Evolutionary conservation across 2,888 invertebrate genomes (phyloP).

Genomic region (Archips crataeganus): DNA sequence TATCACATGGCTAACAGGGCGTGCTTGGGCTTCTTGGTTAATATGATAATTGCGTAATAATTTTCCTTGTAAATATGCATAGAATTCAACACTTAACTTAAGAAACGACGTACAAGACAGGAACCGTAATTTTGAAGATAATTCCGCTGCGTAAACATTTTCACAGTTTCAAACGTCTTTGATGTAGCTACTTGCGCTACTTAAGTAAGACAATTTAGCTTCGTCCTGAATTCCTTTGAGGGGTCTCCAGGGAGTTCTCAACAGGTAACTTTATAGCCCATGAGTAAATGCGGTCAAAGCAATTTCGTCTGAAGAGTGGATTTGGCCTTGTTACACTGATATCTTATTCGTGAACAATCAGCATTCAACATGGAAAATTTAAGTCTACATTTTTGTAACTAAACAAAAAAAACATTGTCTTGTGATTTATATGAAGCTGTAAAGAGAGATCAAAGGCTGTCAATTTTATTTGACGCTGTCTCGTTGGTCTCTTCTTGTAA

Average conservation of each 20-base stretch:
- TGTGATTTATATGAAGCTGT: slow-evolving; percentile 24
- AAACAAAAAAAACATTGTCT: background rate
- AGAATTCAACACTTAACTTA: background rate
- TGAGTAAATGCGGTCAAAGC: slow-evolving; percentile 76
- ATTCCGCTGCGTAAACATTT: slow-evolving; percentile 36
- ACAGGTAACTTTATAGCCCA: slow-evolving; percentile 76
- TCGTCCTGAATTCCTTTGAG: slow-evolving; percentile 69
- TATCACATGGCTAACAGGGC: slow-evolving; percentile 42
- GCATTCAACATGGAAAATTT: slow-evolving; percentile 48
- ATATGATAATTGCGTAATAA: background rate
- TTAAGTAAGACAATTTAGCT: slow-evolving; percentile 72
- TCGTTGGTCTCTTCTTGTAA: slow-evolving; percentile 19
- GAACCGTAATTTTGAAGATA: slow-evolving; percentile 25
- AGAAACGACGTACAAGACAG: background rate
- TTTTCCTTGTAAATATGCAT: background rate
- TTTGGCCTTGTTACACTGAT: slow-evolving; percentile 61
- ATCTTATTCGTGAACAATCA: slow-evolving; percentile 57
- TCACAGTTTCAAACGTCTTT: slow-evolving; percentile 53
- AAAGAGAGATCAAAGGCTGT: slow-evolving; percentile 31
- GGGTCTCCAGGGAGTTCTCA: slow-evolving; percentile 64
- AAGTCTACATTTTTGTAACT: background rate
- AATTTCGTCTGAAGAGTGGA: slow-evolving; percentile 64
- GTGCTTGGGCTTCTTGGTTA: background rate
- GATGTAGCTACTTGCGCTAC: slow-evolving; percentile 60
- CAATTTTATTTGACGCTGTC: slow-evolving; percentile 31